Percentiles rank a stretch among this genome's conserved stretches.
Evolutionary conservation across 2,797 vertebrate species (phyloP).

Genomic region (Cyprinella venusta): DNA sequence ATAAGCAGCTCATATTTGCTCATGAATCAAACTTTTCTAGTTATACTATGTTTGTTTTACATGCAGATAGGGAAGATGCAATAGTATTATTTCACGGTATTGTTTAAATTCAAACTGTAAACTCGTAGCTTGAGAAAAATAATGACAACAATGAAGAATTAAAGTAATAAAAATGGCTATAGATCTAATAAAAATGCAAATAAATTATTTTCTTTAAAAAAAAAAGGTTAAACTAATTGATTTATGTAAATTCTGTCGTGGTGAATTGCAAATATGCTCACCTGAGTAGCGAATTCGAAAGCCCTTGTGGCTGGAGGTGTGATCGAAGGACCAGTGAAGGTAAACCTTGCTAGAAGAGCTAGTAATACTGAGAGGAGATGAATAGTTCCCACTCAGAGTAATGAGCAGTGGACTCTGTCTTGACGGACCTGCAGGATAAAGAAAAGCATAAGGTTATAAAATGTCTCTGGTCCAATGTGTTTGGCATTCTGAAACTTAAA

Average conservation of each 20-base stretch:
- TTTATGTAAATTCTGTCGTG: not conserved
- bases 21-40: not conserved
- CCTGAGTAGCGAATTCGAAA: conserved; percentile 97
- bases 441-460: not conserved
- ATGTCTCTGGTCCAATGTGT: not conserved
- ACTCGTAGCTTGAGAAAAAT: not conserved
- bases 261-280: conserved; percentile 61
- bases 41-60: not conserved
- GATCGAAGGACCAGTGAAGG: conserved; percentile 97
- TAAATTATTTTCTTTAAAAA: not conserved
- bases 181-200: not conserved
- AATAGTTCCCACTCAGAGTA: conserved; percentile 96
- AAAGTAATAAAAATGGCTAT: not conserved
- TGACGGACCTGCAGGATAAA: conserved; percentile 82
- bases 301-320: conserved; percentile 94
- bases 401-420: conserved; percentile 92
- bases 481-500: not conserved
- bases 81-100: not conserved
- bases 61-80: not conserved
- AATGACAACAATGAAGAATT: not conserved
- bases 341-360: conserved; percentile 92
- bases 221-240: not conserved
- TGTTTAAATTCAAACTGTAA: not conserved
- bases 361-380: conserved; percentile 89
- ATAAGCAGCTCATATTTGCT: not conserved